Conservation (phyloP, 2,113 vertebrate species). For the Pterophyllum scalare region DNA sequence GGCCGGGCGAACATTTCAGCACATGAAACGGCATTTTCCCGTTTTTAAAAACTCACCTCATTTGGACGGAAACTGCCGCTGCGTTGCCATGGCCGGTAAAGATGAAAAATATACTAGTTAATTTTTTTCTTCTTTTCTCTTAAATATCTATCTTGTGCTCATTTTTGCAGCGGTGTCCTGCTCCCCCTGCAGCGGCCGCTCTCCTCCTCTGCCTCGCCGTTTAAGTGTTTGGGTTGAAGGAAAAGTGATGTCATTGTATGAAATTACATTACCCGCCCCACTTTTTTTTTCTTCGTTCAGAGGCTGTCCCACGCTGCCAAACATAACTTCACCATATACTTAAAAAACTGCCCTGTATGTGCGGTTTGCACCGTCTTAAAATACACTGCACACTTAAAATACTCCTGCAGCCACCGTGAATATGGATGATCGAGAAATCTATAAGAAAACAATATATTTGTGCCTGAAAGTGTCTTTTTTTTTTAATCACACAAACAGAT, state of each 20-base stretch:
- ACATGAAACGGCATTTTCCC: background rate
- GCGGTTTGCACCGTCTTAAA: background rate
- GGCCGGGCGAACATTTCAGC: background rate
- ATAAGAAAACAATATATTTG: constrained; percentile 30
- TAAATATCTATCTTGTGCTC: background rate
- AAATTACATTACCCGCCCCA: constrained; percentile 75
- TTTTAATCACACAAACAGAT: background rate
- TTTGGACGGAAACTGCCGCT: constrained; percentile 10
- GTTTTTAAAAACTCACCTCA: constrained; percentile 53
- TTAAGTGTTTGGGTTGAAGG: constrained; percentile 75
- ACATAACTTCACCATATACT: constrained; percentile 57
- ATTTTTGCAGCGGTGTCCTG: constrained; percentile 19
- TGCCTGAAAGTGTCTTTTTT: background rate
- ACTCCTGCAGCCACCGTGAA: background rate
- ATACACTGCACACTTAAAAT: background rate
- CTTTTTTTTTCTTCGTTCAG: constrained; percentile 6
- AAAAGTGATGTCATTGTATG: constrained; percentile 84
- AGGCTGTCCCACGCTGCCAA: constrained; percentile 67
- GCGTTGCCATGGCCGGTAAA: background rate
- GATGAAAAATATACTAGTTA: background rate
- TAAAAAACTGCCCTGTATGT: background rate
- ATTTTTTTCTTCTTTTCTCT: background rate
- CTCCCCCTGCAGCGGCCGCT: constrained; percentile 46
- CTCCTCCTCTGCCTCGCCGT: constrained; percentile 40
- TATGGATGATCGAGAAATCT: background rate